Evolutionary conservation across 2,113 vertebrate genomes (phyloP), one percentile per base, ranked within the genome.

Genomic region (Hippocampus barbouri): DNA sequence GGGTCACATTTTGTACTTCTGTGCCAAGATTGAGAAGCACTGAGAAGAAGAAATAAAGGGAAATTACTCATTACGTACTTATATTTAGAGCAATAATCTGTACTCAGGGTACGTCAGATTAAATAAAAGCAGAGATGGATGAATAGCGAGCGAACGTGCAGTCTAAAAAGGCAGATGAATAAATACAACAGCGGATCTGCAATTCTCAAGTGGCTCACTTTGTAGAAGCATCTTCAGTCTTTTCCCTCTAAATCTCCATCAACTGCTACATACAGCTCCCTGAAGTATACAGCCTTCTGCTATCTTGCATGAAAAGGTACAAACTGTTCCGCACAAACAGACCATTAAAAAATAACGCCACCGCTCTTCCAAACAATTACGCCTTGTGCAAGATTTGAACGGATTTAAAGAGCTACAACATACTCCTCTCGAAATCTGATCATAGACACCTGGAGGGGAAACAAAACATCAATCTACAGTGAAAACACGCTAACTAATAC

Each of bases 1-100:
- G 69, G 71, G 79, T 89, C 89, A 85, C 88, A 90, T 91, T 91
- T 89, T 80, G 70, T 81, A 70, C 84, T 75, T 81, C 68, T 65
- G 76, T 62, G 66, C 85, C 69, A 70, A 78, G 73, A 80, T 78
- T 75, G 73, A 67, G 82, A 88, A 79, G 86, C 85, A 69, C 63
- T 91, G 89, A 89, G 87, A 90, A 77, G 87, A 90, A 77, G 70
- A 74, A 66, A 82, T 60, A 59, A 70, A 74, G 79, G 71, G 60
- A 86, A 80, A 82, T 80, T 72, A 84, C 69, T 78, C 72, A 79
- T 87, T 62, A 62, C 41, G 65, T 72, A 61, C 51, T 76, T 73
- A 69, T 79, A 77, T 82, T 73, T 73, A 23, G 76, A 66, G 72
- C 70, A 69, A 73, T 81, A 72, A 84, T 87, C 81, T 82, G 66